phyloP scores from a whole-genome alignment of 2,113 vertebrate genomes.

The Dipodomys spectabilis region DNA sequence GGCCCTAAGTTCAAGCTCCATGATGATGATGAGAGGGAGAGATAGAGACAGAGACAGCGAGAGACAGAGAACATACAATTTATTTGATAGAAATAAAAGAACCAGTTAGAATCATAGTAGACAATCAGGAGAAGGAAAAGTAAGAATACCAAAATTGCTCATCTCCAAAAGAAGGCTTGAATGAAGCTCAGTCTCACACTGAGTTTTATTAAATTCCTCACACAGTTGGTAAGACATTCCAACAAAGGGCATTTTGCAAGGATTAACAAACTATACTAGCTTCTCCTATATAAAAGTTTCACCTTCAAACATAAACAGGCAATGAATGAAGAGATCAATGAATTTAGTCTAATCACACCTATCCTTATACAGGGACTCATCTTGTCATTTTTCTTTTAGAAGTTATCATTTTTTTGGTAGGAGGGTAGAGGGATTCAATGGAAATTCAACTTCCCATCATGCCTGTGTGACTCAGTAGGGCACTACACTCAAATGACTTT shows the following conservation, averaged over 20 bases:
- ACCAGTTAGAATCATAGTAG: neutral
- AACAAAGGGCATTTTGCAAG: too few species aligned
- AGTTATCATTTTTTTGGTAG: neutral
- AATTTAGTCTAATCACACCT: neutral
- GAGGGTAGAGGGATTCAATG: neutral
- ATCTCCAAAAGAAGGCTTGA: neutral
- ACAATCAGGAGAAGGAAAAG: neutral
- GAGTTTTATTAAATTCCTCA: neutral
- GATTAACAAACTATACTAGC: too few species aligned
- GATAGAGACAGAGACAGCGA: too few species aligned
- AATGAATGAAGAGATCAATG: neutral
- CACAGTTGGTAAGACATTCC: neutral
- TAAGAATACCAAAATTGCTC: neutral
- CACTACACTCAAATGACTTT: neutral
- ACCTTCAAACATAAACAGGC: neutral
- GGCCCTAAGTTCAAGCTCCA: too few species aligned
- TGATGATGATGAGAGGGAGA: too few species aligned
- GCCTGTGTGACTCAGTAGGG: neutral
- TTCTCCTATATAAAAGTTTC: neutral
- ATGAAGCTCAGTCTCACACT: neutral
- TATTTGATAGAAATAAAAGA: neutral
- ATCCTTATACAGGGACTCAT: neutral
- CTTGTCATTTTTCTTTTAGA: neutral
- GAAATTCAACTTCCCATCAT: slow-evolving; percentile 36
- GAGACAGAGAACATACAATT: too few species aligned